Percentiles rank a stretch among this genome's conserved stretches.
Evolutionary conservation across 2,888 invertebrate species (phyloP).

Genomic region (Tetranychus piercei): DNA sequence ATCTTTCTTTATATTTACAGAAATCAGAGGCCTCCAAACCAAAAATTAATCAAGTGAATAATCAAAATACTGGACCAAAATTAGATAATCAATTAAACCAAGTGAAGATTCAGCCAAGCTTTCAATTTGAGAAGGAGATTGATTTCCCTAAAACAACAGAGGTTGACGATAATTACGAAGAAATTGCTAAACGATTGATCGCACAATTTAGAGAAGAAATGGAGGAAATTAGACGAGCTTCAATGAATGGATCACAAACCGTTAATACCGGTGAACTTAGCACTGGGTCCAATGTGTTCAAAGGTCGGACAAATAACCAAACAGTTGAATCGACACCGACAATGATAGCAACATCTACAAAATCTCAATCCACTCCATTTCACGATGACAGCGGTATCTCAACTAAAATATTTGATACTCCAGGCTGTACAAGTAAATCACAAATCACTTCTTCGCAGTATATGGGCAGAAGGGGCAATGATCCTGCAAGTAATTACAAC

Average conservation of each 20-base stretch:
- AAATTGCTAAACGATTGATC: conserved; percentile 17
- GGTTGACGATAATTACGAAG: conserved; percentile 19
- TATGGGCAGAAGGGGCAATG: neutral
- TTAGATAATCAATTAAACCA: neutral
- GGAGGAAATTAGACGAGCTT: neutral
- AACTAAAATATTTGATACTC: neutral
- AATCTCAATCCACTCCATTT: neutral
- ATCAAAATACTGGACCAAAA: neutral
- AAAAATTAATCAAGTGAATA: neutral
- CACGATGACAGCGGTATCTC: neutral
- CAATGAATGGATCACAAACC: neutral
- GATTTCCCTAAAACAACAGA: neutral
- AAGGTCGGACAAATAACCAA: neutral
- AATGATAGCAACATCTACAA: neutral
- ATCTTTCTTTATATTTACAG: conserved; percentile 7
- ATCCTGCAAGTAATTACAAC: neutral
- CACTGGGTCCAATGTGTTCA: neutral
- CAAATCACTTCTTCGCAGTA: neutral
- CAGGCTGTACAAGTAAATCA: neutral
- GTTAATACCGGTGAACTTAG: neutral
- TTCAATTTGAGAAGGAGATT: neutral
- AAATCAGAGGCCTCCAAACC: neutral
- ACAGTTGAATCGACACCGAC: neutral
- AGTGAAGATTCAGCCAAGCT: neutral
- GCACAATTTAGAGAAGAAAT: conserved; percentile 16